Evolutionary conservation across 2,113 vertebrate genomes (phyloP), one percentile per base, ranked within the genome.

Genomic region (Engraulis encrasicolus): DNA sequence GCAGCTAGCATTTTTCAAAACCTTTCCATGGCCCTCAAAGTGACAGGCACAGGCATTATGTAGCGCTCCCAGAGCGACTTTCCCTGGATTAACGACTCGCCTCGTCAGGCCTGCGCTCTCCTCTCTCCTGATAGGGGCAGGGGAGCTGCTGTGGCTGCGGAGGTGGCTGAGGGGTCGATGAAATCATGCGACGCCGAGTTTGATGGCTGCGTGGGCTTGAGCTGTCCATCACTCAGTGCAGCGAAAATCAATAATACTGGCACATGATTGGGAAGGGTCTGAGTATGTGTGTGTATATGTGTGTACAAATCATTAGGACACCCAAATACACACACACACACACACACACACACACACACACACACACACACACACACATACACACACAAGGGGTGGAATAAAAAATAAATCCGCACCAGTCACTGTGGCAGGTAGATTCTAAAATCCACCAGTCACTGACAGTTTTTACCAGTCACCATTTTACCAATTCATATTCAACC

Each of bases 351-450:
- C 61, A 66, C n/a, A 66, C 58, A 31, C 58, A 23, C 15, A n/a
- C 18, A 58, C 18, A 58, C 18, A 58, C 18, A 20, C 52, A 80
- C 34, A 50, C n/a, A 27, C 27, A 86, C 78, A 82, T n/a, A 81
- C 50, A 83, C 50, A 78, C 80, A 80, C 78, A 40, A 37, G 38
- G 50, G n/a, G n/a, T n/a, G n/a, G n/a, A n/a, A n/a, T 45, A 45
- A 45, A 5, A 45, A 5, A 45, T 45, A n/a, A n/a, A n/a, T n/a
- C n/a, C n/a, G n/a, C n/a, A n/a, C n/a, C n/a, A n/a, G n/a, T n/a
- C n/a, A n/a, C n/a, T n/a, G n/a, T n/a, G n/a, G n/a, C n/a, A n/a
- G n/a, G n/a, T n/a, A n/a, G n/a, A n/a, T n/a, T n/a, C n/a, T n/a
- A n/a, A n/a, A n/a, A n/a, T n/a, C n/a, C n/a, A n/a, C n/a, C n/a